Percentiles rank a stretch among this genome's conserved stretches.
phyloP scores from a whole-genome alignment of 2,113 vertebrate genomes.

The Lepidothrix coronata region DNA sequence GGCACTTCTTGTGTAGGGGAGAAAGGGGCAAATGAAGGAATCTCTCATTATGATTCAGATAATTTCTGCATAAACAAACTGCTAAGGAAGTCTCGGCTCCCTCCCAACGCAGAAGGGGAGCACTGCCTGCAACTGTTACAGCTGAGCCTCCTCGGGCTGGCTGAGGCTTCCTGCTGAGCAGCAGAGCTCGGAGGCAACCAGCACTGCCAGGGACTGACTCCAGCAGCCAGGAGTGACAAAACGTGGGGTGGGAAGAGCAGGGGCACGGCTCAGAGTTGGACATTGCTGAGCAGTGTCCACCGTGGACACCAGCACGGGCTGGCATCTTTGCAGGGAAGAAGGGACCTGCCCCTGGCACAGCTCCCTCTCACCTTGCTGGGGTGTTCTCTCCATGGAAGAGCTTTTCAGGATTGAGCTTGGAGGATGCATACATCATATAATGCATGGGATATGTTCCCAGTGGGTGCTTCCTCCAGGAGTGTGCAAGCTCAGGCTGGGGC shows the following conservation, averaged over 20 bases:
- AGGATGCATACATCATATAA: background rate
- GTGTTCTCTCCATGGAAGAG: background rate
- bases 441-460: background rate
- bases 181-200: background rate
- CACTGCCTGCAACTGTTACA: accelerated
- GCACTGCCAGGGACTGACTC: background rate
- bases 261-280: background rate
- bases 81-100: background rate
- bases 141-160: background rate
- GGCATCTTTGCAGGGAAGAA: background rate
- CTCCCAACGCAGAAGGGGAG: background rate
- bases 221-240: background rate
- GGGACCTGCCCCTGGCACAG: background rate
- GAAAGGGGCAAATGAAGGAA: background rate
- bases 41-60: background rate
- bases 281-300: background rate
- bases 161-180: background rate
- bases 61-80: background rate
- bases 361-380: background rate
- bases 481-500: background rate
- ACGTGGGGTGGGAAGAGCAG: background rate
- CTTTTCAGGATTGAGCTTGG: background rate
- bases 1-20: background rate
- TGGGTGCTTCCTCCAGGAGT: accelerated
- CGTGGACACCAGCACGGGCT: accelerated